Base-by-base conservation (phyloP, 2,113 vertebrate species). In the Nesospiza acunhae region DNA sequence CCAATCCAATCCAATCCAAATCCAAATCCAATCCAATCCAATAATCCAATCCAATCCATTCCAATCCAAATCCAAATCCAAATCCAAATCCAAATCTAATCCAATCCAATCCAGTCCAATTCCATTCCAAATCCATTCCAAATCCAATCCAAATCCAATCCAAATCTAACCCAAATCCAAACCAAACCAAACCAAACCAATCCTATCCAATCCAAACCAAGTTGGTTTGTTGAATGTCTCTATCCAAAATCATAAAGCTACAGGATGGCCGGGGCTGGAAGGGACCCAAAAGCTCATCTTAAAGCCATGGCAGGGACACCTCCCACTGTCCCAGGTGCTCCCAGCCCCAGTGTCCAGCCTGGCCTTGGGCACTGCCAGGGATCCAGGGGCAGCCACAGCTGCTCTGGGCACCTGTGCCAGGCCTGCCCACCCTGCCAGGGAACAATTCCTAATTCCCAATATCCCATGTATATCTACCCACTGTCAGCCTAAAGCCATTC, bases 401-500 rank as follows among this genome's bases (percentile, higher is more conserved):
- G 7, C 33, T 87, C 55, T 69, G 84, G 22, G 20, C 8, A 67
- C 1, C 72, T 31, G 5, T 22, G 6, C 63, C 73, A 77, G 52
- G 1, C 1, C 72, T 42, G 56, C 7, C 44, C 47, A 49, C 47
- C 47, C 47, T 49, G 2, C 2, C 23, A 49, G 47, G 47, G 23
- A 67, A 3, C 2, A 59, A 76, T 76, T 41, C 1, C 19, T 3
- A 14, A 49, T 50, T 4, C 33, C 37, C 6, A 53, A 24, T 0
- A 2, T 53, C 35, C 27, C 53, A 33, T 33, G 30, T 8, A 55
- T 1, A 5, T 2, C 8, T 56, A 1, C 12, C 47, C 19, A 3
- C 14, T 52, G 13, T 0, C n/a, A 69, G 9, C 4, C 1, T 1
- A 1, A 1, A 37, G 7, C 35, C 47, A 39, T 70, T 70, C 35